Percentiles rank a stretch among this genome's conserved stretches.
These are phyloP conservation scores for Chondrilla cf. caribensis DNA, from an alignment of 37 sponge, comb jelly and placozoan species.

Conservation along the genomic window DNA sequence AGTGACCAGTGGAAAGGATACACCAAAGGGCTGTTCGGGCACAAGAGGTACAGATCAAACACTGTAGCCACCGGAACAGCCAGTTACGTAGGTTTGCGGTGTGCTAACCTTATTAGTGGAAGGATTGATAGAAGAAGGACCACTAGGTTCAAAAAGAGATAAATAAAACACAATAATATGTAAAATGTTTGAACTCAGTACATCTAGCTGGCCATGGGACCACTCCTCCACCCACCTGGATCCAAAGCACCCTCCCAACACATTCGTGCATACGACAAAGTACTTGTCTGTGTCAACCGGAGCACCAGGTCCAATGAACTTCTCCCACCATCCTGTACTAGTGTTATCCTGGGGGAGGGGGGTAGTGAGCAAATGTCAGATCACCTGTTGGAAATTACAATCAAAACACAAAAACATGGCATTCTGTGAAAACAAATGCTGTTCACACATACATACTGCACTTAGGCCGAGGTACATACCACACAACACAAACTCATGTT, in stretches of 20 bases:
- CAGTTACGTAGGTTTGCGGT: no score
- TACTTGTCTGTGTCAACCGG: constrained; percentile 75
- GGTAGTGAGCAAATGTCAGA: no score
- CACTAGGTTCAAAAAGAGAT: no score
- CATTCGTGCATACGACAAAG: constrained; percentile 67
- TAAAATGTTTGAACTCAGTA: no score
- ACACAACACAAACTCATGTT: no score
- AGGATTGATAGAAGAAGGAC: constrained; percentile 52
- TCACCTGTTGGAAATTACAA: no score
- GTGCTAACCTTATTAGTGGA: constrained; percentile 24
- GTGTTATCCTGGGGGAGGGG: constrained; percentile 40
- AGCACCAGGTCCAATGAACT: constrained; percentile 72
- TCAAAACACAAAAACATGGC: no score
- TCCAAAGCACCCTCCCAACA: constrained; percentile 78
- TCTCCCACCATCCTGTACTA: constrained; percentile 83
- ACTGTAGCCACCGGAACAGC: no score
- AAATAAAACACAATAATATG: background rate
- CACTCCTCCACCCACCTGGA: constrained; percentile 46
- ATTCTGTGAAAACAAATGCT: no score
- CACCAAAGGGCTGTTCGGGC: constrained; percentile 48
- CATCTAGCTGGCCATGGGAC: no score
- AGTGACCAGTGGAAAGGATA: constrained; percentile 64
- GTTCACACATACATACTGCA: no score
- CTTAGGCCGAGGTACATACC: background rate
- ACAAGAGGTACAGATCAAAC: background rate